Evolutionary conservation across 2,797 vertebrate genomes (phyloP).

Genomic region (Pteropus rufus): DNA sequence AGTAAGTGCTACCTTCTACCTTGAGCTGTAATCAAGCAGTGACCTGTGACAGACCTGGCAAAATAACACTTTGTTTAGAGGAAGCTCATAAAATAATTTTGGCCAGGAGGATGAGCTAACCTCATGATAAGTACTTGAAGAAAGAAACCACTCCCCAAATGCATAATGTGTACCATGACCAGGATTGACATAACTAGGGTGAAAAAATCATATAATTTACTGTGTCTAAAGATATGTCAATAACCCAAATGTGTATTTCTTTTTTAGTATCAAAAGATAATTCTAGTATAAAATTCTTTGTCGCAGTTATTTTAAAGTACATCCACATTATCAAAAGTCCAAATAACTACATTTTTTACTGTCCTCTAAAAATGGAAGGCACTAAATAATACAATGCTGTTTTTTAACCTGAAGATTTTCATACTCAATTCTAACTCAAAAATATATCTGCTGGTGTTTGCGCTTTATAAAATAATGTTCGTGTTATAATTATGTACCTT

Average conservation of each 20-base stretch:
- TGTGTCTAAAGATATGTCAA: background rate
- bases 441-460: conserved; percentile 49
- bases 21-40: background rate
- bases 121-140: background rate
- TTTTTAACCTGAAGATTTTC: conserved; percentile 70
- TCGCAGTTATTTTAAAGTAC: conserved; percentile 73
- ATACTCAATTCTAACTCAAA: conserved; percentile 54
- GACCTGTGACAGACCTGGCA: background rate
- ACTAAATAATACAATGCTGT: conserved; percentile 65
- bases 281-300: conserved; percentile 68
- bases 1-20: background rate
- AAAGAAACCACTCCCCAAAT: background rate
- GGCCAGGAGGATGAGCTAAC: background rate
- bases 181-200: background rate
- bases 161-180: background rate
- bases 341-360: conserved; percentile 67
- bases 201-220: background rate
- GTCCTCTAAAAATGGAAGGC: conserved; percentile 56
- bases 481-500: conserved; percentile 23
- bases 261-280: conserved; percentile 19
- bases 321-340: conserved; percentile 36
- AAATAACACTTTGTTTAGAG: background rate
- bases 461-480: conserved; percentile 16
- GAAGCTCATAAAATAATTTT: background rate
- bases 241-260: background rate